Percentiles rank a stretch among this genome's conserved stretches.
phyloP scores from a whole-genome alignment of 2,113 vertebrate genomes.

The Spea multiplicata region DNA sequence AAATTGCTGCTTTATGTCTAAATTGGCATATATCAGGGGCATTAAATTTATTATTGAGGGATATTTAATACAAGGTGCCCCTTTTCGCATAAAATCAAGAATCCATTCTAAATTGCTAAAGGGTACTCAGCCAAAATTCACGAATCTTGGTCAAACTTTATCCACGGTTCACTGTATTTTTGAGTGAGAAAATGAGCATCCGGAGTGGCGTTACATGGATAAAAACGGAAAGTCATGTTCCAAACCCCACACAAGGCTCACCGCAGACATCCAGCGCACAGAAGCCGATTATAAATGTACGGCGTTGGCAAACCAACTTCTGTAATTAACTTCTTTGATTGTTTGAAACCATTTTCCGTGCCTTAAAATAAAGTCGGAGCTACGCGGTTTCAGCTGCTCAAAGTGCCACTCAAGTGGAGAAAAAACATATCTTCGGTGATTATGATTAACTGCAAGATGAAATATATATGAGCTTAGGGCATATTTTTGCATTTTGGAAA shows the following conservation, averaged over 20 bases:
- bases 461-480: too few species aligned
- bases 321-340: not conserved
- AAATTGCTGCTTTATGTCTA: slow-evolving; percentile 19
- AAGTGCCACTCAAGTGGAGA: too few species aligned
- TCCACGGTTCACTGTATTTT: not conserved
- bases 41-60: slow-evolving; percentile 9
- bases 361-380: too few species aligned
- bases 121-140: not conserved
- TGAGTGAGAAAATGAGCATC: slow-evolving; percentile 4
- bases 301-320: slow-evolving; percentile 2
- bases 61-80: not conserved
- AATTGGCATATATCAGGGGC: slow-evolving; percentile 7
- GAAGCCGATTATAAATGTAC: slow-evolving; percentile 19
- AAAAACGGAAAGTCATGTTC: not conserved
- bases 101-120: not conserved
- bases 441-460: too few species aligned
- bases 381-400: too few species aligned
- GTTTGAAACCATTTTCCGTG: slow-evolving; percentile 8
- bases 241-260: slow-evolving; percentile 13
- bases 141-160: not conserved
- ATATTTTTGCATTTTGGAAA: too few species aligned
- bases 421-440: too few species aligned
- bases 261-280: not conserved
- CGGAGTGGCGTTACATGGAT: not conserved
- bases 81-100: not conserved